Conservation (phyloP, 2,888 invertebrate species). For the Drosophila meridiana region DNA sequence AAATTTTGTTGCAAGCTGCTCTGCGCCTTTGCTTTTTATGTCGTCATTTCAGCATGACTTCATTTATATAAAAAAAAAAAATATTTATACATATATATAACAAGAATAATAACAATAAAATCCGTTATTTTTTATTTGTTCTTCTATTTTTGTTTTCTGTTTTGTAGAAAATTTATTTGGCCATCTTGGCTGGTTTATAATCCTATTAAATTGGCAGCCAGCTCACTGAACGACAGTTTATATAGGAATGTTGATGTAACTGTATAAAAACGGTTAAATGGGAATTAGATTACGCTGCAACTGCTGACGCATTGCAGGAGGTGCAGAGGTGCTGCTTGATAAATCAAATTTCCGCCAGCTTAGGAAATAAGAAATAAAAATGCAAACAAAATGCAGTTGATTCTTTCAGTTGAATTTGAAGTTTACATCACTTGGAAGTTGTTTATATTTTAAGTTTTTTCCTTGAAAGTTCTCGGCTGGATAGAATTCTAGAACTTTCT, state of each 20-base stretch:
- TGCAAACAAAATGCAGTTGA: not conserved
- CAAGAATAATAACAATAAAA: conserved; percentile 22
- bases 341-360: conserved; percentile 38
- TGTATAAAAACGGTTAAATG: conserved; percentile 12
- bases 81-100: conserved; percentile 52
- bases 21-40: conserved; percentile 42
- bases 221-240: conserved; percentile 15
- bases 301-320: not conserved
- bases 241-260: not conserved
- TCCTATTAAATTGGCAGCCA: conserved; percentile 47
- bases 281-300: conserved; percentile 28
- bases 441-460: not conserved
- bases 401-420: not conserved
- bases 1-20: conserved; percentile 58
- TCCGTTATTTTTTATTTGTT: conserved; percentile 12
- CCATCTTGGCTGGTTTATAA: conserved; percentile 49
- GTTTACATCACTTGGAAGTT: not conserved
- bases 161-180: conserved; percentile 53
- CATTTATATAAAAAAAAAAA: conserved; percentile 53
- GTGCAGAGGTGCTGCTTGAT: conserved; percentile 12
- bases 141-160: conserved; percentile 14
- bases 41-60: conserved; percentile 50
- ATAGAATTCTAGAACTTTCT: too few relatives aligned
- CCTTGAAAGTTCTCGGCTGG: not conserved
- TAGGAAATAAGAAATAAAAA: not conserved